phyloP scores from a whole-genome alignment of 2,113 vertebrate species.

The Noturus placidus region DNA sequence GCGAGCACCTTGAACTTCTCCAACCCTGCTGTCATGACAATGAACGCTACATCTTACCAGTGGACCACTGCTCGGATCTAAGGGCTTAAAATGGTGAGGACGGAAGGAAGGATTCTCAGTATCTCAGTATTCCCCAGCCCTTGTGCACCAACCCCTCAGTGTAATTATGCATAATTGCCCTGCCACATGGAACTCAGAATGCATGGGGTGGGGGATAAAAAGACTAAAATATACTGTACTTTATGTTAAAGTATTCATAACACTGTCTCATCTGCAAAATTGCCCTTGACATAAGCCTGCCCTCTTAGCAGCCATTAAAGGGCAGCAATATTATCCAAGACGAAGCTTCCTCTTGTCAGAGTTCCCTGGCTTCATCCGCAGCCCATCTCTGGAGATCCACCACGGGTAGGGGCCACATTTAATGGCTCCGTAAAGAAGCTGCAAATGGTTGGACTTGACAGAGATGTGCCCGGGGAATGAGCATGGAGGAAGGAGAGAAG shows the following conservation, averaged over 20 bases:
- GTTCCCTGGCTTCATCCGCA: conserved; percentile 36
- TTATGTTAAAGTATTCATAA: conserved; percentile 50
- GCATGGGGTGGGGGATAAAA: conserved; percentile 6
- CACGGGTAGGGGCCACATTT: conserved; percentile 49
- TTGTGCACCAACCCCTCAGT: conserved; percentile 40
- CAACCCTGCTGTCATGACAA: conserved; percentile 52
- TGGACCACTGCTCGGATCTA: conserved; percentile 40
- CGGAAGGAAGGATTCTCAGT: conserved; percentile 21
- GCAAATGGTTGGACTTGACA: conserved; percentile 51
- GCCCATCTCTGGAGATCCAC: conserved; percentile 46
- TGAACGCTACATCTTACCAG: conserved; percentile 42
- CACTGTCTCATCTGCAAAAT: conserved; percentile 42
- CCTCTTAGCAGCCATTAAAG: conserved; percentile 46
- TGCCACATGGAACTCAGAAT: conserved; percentile 46
- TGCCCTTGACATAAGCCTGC: conserved; percentile 47
- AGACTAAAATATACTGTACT: conserved; percentile 24
- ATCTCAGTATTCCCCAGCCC: conserved; percentile 34
- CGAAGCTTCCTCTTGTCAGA: conserved; percentile 28
- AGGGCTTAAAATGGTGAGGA: conserved; percentile 28
- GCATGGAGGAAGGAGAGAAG: conserved; percentile 20
- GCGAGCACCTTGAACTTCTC: conserved; percentile 51
- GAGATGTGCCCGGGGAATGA: conserved; percentile 33
- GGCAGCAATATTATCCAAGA: conserved; percentile 35
- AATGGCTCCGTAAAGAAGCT: conserved; percentile 51
- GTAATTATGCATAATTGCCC: conserved; percentile 57